phyloP scores from a whole-genome alignment of 2,113 vertebrate genomes.

The Suncus etruscus region DNA sequence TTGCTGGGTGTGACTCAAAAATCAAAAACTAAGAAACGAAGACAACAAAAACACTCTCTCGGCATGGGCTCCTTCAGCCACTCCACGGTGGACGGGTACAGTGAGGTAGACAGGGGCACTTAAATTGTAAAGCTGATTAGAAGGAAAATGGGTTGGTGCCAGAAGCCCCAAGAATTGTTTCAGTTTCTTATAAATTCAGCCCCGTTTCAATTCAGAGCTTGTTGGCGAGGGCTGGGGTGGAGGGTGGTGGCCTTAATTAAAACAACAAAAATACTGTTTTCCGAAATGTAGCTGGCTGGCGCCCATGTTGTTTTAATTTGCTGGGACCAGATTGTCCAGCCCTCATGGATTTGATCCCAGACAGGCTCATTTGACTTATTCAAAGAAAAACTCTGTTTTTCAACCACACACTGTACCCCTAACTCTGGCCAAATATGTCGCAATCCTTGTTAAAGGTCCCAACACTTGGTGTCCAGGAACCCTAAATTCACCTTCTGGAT shows the following conservation, averaged over 20 bases:
- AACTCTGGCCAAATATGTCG: conserved; percentile 59
- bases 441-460: conserved; percentile 41
- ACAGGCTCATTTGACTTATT: conserved; percentile 65
- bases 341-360: conserved; percentile 72
- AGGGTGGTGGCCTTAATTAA: conserved; percentile 33
- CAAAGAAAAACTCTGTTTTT: conserved; percentile 71
- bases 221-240: not conserved
- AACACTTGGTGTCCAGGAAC: conserved; percentile 45
- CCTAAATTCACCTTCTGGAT: conserved; percentile 8
- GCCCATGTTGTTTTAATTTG: conserved; percentile 73
- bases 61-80: not conserved
- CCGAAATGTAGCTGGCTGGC: conserved; percentile 54
- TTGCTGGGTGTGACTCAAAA: too few species aligned
- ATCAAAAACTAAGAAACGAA: too few species aligned
- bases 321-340: conserved; percentile 70
- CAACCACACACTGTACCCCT: conserved; percentile 68
- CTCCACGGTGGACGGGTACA: not conserved
- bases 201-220: conserved; percentile 55
- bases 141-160: not conserved
- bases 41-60: not conserved
- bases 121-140: not conserved
- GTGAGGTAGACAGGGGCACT: not conserved
- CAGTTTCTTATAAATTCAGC: conserved; percentile 56
- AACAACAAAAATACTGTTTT: conserved; percentile 73
- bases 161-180: not conserved